Percentiles rank a stretch among this genome's conserved stretches.
Evolutionary conservation across 64 coral and sea anemone genomes (phyloP).

Genomic region (Astreopora myriophthalma): DNA sequence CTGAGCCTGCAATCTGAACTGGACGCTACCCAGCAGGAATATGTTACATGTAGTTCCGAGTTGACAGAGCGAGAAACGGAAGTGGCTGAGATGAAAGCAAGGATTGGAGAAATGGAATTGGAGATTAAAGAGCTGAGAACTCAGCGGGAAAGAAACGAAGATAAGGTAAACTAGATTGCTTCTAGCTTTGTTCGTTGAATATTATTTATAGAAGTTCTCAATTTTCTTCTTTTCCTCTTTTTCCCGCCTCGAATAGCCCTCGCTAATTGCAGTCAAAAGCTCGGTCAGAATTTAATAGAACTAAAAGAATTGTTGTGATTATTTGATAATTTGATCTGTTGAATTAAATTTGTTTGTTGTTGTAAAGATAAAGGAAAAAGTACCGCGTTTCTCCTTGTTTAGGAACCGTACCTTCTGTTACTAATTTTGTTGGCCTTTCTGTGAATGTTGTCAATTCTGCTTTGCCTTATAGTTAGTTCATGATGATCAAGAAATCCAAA

Average conservation of each 20-base stretch:
- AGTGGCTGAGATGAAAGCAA: conserved; percentile 57
- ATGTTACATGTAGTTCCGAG: conserved; percentile 72
- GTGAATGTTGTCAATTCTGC: not conserved
- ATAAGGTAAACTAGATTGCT: conserved; percentile 56
- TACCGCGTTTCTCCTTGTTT: too few species aligned
- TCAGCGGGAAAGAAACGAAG: conserved; percentile 62
- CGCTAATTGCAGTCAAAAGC: too few species aligned
- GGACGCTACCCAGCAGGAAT: conserved; percentile 89
- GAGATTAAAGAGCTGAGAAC: conserved; percentile 66
- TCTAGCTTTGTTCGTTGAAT: too few species aligned
- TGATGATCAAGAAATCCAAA: conserved; percentile 73
- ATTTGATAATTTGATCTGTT: too few species aligned
- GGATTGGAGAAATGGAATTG: conserved; percentile 61
- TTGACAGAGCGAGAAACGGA: conserved; percentile 77
- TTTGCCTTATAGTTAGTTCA: conserved; percentile 54
- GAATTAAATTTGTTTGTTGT: too few species aligned
- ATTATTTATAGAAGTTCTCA: too few species aligned
- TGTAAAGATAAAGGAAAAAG: too few species aligned
- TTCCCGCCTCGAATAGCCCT: too few species aligned
- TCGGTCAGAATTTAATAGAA: too few species aligned
- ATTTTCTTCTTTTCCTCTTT: too few species aligned
- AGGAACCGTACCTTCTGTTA: too few species aligned
- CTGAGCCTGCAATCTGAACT: conserved; percentile 89
- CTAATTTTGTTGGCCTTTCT: not conserved
- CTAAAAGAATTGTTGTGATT: too few species aligned